A percentile compares a stretch with the other conserved stretches of the same genome.
Evolutionary conservation across 2,113 vertebrate genomes (phyloP).

Genomic region (Rhipidura dahli): DNA sequence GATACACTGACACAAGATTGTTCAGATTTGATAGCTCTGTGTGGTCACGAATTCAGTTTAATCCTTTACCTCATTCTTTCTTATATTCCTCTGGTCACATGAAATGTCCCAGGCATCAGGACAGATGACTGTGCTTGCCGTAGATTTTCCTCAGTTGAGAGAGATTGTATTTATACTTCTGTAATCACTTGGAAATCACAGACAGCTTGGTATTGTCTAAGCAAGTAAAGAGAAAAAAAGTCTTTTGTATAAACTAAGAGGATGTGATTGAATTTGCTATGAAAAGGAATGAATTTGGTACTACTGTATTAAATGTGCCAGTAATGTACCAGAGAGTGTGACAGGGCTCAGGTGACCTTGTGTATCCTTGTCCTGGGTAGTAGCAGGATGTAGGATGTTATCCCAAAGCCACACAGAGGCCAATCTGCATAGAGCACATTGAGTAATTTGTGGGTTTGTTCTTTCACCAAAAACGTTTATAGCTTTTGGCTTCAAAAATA

Average conservation of each 20-base stretch:
- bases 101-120: background rate
- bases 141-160: background rate
- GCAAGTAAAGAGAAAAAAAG: background rate
- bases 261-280: background rate
- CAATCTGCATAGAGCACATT: constrained; percentile 74
- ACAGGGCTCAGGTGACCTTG: constrained; percentile 62
- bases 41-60: background rate
- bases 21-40: background rate
- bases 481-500: constrained; percentile 83
- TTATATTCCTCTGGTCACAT: background rate
- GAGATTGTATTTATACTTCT: background rate
- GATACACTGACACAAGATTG: background rate
- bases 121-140: background rate
- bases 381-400: constrained; percentile 59
- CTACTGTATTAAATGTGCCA: background rate
- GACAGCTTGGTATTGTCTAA: background rate
- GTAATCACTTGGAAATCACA: background rate
- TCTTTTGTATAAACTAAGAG: background rate
- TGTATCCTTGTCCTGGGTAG: constrained; percentile 78
- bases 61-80: background rate
- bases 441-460: constrained; percentile 83
- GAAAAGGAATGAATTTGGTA: background rate
- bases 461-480: constrained; percentile 85
- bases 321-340: background rate
- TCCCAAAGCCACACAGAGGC: constrained; percentile 60